These are phyloP conservation scores for Arnoldichthys spilopterus DNA, from an alignment of 2,797 vertebrate genomes.

Conservation along the genomic window DNA sequence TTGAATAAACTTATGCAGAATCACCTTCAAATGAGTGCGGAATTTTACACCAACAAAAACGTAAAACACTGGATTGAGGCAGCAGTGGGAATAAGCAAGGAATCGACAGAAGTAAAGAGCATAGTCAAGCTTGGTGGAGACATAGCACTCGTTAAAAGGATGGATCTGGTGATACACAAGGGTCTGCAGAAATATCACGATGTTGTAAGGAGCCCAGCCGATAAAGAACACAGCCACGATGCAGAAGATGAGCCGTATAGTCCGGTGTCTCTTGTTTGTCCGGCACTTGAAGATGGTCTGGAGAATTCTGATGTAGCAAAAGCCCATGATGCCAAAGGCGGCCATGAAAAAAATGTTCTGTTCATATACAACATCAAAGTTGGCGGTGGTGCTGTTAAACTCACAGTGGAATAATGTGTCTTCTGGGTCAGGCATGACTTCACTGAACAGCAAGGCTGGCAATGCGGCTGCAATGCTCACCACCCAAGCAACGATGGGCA, in stretches of 20 bases:
- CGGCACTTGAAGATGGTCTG: slow-evolving; percentile 66
- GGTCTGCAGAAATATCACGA: slow-evolving; percentile 78
- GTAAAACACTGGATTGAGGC: slow-evolving; percentile 91
- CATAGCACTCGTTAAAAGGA: slow-evolving; percentile 61
- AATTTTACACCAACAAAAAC: slow-evolving; percentile 90
- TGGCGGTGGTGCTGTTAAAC: fast-evolving
- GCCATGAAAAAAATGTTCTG: slow-evolving; percentile 64
- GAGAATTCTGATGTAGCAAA: slow-evolving; percentile 86
- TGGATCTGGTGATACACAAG: slow-evolving; percentile 53
- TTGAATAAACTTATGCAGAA: slow-evolving; percentile 57
- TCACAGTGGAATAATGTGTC: neutral
- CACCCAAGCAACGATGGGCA: slow-evolving; percentile 77
- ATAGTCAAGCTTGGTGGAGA: slow-evolving; percentile 63
- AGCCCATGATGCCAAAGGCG: slow-evolving; percentile 80
- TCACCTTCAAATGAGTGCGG: slow-evolving; percentile 80
- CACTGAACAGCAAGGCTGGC: slow-evolving; percentile 77
- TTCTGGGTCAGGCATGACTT: slow-evolving; percentile 35
- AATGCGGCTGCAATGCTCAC: slow-evolving; percentile 78
- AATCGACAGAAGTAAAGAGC: slow-evolving; percentile 78
- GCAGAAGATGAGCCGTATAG: slow-evolving; percentile 86
- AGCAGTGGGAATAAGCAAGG: slow-evolving; percentile 91
- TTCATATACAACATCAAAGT: neutral
- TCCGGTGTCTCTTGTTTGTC: slow-evolving; percentile 74
- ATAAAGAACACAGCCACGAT: slow-evolving; percentile 86
- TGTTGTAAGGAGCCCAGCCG: slow-evolving; percentile 91